A percentile compares a stretch with the other conserved stretches of the same genome.
Evolutionary conservation across 1,140 invertebrate genomes (phyloP).

Genomic region (Microplitis mediator): DNA sequence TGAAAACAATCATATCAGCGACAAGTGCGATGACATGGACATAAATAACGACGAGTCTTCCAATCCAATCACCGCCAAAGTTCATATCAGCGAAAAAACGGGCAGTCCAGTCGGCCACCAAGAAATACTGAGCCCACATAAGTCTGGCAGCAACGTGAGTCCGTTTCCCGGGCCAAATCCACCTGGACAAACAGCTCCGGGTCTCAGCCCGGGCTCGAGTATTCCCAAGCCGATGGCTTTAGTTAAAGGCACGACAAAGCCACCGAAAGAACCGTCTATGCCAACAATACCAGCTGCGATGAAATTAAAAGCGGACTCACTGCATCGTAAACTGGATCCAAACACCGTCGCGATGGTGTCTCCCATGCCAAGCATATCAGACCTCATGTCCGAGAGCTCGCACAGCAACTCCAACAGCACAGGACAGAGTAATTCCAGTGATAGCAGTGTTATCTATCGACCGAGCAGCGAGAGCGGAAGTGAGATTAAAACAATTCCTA

Average conservation of each 20-base stretch:
- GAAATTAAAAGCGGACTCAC: conserved; percentile 46
- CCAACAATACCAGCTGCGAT: conserved; percentile 40
- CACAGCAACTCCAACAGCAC: conserved; percentile 66
- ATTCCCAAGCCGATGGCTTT: conserved; percentile 89
- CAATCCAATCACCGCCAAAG: conserved; percentile 3
- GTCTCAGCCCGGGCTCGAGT: conserved; percentile 65
- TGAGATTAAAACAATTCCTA: conserved; percentile 65
- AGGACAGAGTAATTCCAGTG: conserved; percentile 70
- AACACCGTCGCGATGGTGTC: conserved; percentile 75
- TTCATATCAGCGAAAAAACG: conserved; percentile 21
- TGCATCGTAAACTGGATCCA: conserved; percentile 63
- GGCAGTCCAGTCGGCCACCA: background rate
- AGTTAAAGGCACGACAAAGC: conserved; percentile 84
- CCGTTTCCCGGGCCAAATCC: conserved; percentile 30
- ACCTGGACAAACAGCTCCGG: conserved; percentile 26
- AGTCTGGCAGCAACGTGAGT: conserved; percentile 21
- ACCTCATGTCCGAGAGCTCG: conserved; percentile 65
- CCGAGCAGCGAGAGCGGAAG: conserved; percentile 72
- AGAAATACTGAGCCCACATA: background rate
- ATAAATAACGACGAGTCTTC: conserved; percentile 18
- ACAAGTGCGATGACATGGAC: conserved; percentile 2
- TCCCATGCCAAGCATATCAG: conserved; percentile 70
- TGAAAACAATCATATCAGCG: conserved; percentile 27
- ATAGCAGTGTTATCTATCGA: conserved; percentile 73
- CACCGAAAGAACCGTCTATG: conserved; percentile 55